Evolutionary conservation across 2,113 vertebrate genomes (phyloP), one percentile per base, ranked within the genome.

Genomic region (Pao palembangensis): DNA sequence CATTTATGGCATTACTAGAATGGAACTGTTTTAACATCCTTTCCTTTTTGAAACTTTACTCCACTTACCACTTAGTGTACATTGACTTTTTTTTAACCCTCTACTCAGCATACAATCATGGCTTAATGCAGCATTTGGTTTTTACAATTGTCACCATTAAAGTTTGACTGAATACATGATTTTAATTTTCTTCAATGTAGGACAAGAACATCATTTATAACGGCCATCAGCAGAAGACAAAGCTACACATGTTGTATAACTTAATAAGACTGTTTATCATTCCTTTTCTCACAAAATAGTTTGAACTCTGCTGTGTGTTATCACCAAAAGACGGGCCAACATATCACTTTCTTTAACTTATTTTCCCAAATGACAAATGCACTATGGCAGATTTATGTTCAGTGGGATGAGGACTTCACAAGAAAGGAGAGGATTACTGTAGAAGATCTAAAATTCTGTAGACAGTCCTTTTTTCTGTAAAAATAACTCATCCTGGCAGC

Each of bases 91-190:
- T 65, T 54, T 23, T n/a, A 73, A 75, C 69, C 23, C 55, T 71
- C 52, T 3, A 38, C 59, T 25, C 49, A 53, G 46, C 60, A 46
- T 28, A 28, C 25, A 28, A 28, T 4, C 3, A 28, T 47, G 49
- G 61, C 64, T 64, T 12, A 63, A 21, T 12, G 34, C 61, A 52
- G 47, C 49, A 28, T 28, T 28, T 6, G 25, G 34, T 28, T 62
- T 75, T 69, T 41, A 31, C 64, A 67, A 13, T 58, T 54, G 41
- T 61, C 49, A 60, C 73, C 71, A 71, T 69, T 47, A 73, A n/a
- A n/a, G n/a, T 19, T 58, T 52, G 0, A 2, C 19, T 79, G 46
- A 78, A 81, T 71, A 57, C 51, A 80, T 62, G 60, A 59, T 67
- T 76, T 77, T 65, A 58, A 67, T 58, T 11, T 43, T 43, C 10